Conservation (phyloP, 2,888 invertebrate species). For the Oscheius sp. region DNA sequence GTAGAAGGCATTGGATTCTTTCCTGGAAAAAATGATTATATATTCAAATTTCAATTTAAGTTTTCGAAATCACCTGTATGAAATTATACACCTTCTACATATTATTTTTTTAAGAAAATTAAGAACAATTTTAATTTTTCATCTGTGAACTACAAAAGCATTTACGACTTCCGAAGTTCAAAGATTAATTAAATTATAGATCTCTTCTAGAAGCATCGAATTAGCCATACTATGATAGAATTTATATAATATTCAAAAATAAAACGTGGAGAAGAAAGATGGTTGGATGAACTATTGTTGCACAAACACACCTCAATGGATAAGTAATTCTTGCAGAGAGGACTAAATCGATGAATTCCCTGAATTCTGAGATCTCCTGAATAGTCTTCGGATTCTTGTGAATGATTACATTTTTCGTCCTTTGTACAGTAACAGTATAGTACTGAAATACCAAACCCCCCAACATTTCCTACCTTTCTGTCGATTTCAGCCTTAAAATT, state of each 20-base stretch:
- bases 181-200: too few relatives aligned
- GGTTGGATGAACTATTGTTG: too few relatives aligned
- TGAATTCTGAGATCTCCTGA: background rate
- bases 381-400: background rate
- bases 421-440: background rate
- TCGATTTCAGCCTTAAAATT: background rate
- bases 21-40: background rate
- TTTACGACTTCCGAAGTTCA: too few relatives aligned
- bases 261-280: background rate
- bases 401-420: background rate
- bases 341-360: background rate
- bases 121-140: too few relatives aligned
- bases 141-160: too few relatives aligned
- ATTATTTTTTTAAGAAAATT: too few relatives aligned
- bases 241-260: too few relatives aligned
- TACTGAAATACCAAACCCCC: background rate
- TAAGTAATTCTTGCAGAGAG: background rate
- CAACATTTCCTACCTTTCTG: background rate
- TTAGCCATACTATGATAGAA: too few relatives aligned
- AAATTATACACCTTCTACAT: too few relatives aligned
- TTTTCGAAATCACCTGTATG: too few relatives aligned
- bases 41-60: too few relatives aligned
- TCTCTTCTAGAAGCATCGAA: too few relatives aligned
- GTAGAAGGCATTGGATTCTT: background rate
- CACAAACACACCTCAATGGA: background rate